A percentile compares a stretch with the other conserved stretches of the same genome.
Evolutionary conservation across 2,113 vertebrate genomes (phyloP).

Genomic region (Hoplias malabaricus): DNA sequence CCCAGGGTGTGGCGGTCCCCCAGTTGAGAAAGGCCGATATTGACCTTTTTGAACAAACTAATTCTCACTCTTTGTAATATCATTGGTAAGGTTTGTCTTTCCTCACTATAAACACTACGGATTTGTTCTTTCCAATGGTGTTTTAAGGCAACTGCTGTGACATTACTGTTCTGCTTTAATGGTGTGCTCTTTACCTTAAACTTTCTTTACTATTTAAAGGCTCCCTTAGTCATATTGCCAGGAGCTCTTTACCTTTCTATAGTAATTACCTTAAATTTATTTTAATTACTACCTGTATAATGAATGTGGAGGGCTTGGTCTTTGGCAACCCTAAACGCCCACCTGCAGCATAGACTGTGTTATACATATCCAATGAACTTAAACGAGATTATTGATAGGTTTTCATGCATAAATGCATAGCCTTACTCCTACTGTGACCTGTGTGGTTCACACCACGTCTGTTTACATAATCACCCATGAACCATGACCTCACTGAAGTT

Average conservation of each 20-base stretch:
- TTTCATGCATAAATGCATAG: neutral
- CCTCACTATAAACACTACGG: too few species aligned
- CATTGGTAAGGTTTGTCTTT: too few species aligned
- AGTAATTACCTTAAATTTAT: neutral
- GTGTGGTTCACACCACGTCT: neutral
- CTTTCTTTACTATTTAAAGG: neutral
- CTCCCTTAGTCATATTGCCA: neutral
- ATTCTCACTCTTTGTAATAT: too few species aligned
- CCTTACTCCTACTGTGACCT: neutral
- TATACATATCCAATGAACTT: neutral
- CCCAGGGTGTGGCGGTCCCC: too few species aligned
- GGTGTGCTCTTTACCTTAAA: neutral
- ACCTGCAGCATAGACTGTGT: neutral
- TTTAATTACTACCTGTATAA: neutral
- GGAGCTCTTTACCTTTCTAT: neutral
- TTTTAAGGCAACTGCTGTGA: neutral
- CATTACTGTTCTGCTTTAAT: neutral
- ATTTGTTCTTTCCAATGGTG: too few species aligned
- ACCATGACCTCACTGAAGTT: neutral
- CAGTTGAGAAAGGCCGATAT: too few species aligned
- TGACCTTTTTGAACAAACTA: too few species aligned
- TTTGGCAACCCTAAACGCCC: neutral
- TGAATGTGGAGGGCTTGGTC: neutral
- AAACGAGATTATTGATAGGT: neutral
- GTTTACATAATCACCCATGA: conserved; percentile 12